Conservation (phyloP, 2,113 vertebrate species). For the Cephalopholis sonnerati region DNA sequence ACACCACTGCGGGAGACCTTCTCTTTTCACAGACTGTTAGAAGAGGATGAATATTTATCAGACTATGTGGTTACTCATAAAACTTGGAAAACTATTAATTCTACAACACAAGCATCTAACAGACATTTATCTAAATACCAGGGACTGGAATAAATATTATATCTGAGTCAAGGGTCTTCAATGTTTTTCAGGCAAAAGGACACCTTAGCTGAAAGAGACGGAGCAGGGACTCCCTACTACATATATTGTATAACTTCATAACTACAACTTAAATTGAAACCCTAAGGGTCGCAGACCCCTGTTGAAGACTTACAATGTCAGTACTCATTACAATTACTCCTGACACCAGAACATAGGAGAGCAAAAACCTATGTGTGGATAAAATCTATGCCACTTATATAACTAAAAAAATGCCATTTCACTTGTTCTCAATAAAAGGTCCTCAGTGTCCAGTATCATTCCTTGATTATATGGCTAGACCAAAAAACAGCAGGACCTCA, state of each 20-base stretch:
- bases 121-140: neutral
- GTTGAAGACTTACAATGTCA: too few species aligned
- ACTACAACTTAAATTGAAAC: too few species aligned
- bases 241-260: too few species aligned
- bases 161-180: too few species aligned
- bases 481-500: neutral
- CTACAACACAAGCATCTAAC: neutral
- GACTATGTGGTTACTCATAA: neutral
- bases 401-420: neutral
- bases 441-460: neutral
- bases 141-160: too few species aligned
- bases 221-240: too few species aligned
- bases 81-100: neutral
- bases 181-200: too few species aligned
- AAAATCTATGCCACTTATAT: neutral
- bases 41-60: neutral
- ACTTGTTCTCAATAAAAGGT: neutral
- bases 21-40: neutral
- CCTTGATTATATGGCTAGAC: neutral
- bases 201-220: too few species aligned
- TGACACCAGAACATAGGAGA: neutral
- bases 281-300: too few species aligned
- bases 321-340: neutral
- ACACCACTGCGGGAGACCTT: neutral
- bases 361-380: neutral